phyloP scores from a whole-genome alignment of 2,113 vertebrate species.

The Phasianus colchicus region DNA sequence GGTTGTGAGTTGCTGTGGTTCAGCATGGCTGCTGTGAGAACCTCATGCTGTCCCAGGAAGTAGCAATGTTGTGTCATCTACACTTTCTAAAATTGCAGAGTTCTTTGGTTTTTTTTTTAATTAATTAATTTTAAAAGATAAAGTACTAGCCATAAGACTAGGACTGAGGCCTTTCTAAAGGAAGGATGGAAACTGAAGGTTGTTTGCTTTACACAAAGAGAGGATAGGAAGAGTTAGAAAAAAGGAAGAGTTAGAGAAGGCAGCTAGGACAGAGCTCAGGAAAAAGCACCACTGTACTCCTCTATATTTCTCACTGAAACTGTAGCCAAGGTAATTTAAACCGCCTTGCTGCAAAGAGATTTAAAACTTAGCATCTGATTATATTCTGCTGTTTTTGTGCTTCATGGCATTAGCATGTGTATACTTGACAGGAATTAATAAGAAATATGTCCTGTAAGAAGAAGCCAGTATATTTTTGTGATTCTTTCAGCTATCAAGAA shows the following conservation, averaged over 20 bases:
- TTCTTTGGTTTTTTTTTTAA: too few species aligned
- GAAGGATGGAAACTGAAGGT: background rate
- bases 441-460: background rate
- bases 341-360: background rate
- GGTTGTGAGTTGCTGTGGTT: rapidly evolving
- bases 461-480: background rate
- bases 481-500: background rate
- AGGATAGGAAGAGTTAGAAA: background rate
- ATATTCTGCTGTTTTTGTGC: background rate
- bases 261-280: background rate
- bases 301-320: background rate
- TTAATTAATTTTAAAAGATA: background rate
- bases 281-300: background rate
- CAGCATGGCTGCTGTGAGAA: background rate
- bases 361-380: background rate
- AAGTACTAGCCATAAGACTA: background rate
- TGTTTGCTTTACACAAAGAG: background rate
- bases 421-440: background rate
- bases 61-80: rapidly evolving
- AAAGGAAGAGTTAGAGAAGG: background rate
- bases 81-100: rapidly evolving
- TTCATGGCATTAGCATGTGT: background rate
- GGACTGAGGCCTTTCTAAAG: background rate
- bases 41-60: rapidly evolving
- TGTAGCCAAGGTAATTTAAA: background rate